These are phyloP conservation scores for Indicator indicator DNA, from an alignment of 2,113 vertebrate species.

Conservation along the genomic window DNA sequence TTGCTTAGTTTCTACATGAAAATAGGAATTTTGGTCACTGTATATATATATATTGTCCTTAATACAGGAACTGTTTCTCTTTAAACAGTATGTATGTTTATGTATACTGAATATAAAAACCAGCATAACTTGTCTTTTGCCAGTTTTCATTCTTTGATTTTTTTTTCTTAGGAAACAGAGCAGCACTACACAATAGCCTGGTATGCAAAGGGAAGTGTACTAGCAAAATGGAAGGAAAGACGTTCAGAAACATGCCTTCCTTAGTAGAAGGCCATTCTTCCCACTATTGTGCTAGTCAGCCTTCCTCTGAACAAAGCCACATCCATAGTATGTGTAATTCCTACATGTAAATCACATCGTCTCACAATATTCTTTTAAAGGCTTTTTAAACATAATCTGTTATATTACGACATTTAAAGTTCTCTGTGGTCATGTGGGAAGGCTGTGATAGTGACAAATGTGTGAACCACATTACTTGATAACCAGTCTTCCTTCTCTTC, in stretches of 20 bases:
- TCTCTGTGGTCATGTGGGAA: not conserved
- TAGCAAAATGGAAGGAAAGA: slow-evolving; percentile 13
- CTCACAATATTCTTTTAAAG: not conserved
- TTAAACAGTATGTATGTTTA: not conserved
- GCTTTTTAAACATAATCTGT: not conserved
- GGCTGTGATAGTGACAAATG: not conserved
- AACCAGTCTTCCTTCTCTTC: not conserved
- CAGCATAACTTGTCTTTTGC: not conserved
- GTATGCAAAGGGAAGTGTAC: slow-evolving; percentile 33
- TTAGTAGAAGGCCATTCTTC: slow-evolving; percentile 39
- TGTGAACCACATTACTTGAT: not conserved
- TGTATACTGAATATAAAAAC: not conserved
- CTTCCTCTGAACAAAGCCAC: slow-evolving; percentile 26
- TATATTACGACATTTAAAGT: not conserved
- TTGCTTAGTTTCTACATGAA: not conserved
- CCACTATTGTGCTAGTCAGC: slow-evolving; percentile 27
- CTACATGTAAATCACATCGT: not conserved
- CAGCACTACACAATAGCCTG: not conserved
- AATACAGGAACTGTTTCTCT: not conserved
- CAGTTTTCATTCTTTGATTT: not conserved
- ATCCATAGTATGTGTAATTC: slow-evolving; percentile 6
- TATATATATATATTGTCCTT: not conserved
- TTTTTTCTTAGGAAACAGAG: slow-evolving; percentile 28
- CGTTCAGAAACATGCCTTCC: slow-evolving; percentile 3
- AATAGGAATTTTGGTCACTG: not conserved